Evolutionary conservation across 2,888 invertebrate genomes (phyloP), one percentile per base, ranked within the genome.

Genomic region (Drosophila maculinotata): DNA sequence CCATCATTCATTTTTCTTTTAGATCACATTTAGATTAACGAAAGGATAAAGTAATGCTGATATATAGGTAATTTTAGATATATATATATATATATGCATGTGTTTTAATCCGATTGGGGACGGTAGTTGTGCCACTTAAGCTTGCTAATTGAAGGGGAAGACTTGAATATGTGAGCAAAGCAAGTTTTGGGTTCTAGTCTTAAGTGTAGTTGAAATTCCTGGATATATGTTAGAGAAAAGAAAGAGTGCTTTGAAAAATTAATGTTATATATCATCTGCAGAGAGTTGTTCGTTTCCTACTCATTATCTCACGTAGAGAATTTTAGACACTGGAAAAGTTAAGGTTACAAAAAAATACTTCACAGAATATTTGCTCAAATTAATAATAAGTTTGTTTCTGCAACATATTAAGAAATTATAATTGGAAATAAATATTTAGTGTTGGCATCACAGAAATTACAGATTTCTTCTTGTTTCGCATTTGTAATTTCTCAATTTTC

Each of bases 21-120:
- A 70, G 73, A 86, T 80, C 80, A 81, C 87, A 86, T 63, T 82
- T 65, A 51, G 70, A 60, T 68, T 76, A 66, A 47, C 58, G n/a
- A 76, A 79, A 67, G 41, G 7, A 79, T 59, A 72, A 47, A 44
- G 10, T 53, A 45, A 58, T 49, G 31, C 23, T 25, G 38, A 44
- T 39, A 48, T 33, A 36, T 1, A 42, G 14, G 2, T 35, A 38
- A 35, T 25, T 42, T 45, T 48, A 8, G 47, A 31, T 35, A 15
- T 15, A n/a, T n/a, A n/a, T n/a, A n/a, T n/a, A n/a, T n/a, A n/a
- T n/a, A n/a, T n/a, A n/a, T n/a, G n/a, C n/a, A n/a, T n/a, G n/a
- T 14, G 26, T 28, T 28, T 49, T 15, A 23, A 14, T 51, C 31
- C 42, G 30, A 25, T 44, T 25, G 23, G 39, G 35, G 38, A 42